Conservation (phyloP, 23 tunicate genomes). For the Diplosoma virens region DNA sequence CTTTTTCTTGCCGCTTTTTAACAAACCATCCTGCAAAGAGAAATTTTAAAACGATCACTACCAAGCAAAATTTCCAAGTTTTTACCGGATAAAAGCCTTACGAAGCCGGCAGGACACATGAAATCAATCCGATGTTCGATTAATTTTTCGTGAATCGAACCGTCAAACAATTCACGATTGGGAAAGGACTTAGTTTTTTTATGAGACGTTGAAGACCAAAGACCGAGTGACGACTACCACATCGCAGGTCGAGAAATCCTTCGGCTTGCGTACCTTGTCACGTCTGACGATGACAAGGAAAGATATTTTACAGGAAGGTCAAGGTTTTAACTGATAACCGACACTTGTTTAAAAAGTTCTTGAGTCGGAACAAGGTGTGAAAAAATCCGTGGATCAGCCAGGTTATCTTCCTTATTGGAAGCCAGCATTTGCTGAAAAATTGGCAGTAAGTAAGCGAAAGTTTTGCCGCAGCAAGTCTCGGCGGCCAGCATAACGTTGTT, state of each 20-base stretch:
- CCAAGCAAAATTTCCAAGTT: too few relatives aligned
- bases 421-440: constrained; percentile 44
- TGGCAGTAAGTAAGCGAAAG: constrained; percentile 71
- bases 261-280: too few relatives aligned
- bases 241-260: too few relatives aligned
- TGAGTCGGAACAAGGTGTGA: too few relatives aligned
- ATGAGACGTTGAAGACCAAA: too few relatives aligned
- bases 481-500: constrained; percentile 81
- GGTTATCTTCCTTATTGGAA: too few relatives aligned
- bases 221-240: too few relatives aligned
- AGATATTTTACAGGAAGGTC: too few relatives aligned
- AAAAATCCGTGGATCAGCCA: too few relatives aligned
- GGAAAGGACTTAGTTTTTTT: constrained; percentile 16
- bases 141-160: constrained; percentile 40
- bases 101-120: constrained; percentile 81
- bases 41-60: background rate
- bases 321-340: too few relatives aligned
- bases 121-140: constrained; percentile 23
- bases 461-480: constrained; percentile 91
- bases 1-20: constrained; percentile 52
- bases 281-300: too few relatives aligned
- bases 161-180: constrained; percentile 49
- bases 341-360: too few relatives aligned
- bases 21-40: constrained; percentile 64
- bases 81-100: constrained; percentile 73